phyloP scores from a whole-genome alignment of 1,140 invertebrate species.

The Schlechtendalia chinensis region DNA sequence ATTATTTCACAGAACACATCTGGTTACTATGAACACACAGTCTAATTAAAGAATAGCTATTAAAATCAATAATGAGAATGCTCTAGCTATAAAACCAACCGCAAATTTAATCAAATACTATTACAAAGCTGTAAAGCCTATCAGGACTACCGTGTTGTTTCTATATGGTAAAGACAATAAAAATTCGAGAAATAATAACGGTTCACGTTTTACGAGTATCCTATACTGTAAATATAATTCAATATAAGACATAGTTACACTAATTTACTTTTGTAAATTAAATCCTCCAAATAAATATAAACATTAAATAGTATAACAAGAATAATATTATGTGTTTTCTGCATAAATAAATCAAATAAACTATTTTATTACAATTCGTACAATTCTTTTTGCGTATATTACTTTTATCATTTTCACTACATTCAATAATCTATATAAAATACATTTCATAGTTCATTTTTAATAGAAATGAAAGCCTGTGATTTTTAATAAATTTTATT shows the following conservation, averaged over 20 bases:
- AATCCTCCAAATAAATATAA: neutral
- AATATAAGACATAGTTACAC: neutral
- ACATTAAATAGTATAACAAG: neutral
- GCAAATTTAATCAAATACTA: slow-evolving; percentile 45
- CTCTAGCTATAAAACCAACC: slow-evolving; percentile 1
- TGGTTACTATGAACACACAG: neutral
- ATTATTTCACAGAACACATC: slow-evolving; percentile 5
- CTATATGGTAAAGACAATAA: neutral
- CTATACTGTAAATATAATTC: neutral
- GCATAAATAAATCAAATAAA: no score
- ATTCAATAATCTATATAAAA: neutral
- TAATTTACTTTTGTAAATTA: neutral
- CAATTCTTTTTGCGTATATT: no score
- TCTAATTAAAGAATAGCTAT: slow-evolving; percentile 16
- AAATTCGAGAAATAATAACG: slow-evolving; percentile 4
- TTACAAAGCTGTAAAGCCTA: slow-evolving; percentile 24
- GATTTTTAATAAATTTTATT: neutral
- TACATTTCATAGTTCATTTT: neutral
- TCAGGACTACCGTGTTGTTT: neutral
- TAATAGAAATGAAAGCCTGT: neutral
- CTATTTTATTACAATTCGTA: no score
- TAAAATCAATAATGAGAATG: slow-evolving; percentile 30
- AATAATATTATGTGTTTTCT: neutral
- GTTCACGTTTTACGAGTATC: neutral
- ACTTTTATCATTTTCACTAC: no score